Conservation (phyloP, 2,888 invertebrate genomes). For the Shargacucullia verbasci region DNA sequence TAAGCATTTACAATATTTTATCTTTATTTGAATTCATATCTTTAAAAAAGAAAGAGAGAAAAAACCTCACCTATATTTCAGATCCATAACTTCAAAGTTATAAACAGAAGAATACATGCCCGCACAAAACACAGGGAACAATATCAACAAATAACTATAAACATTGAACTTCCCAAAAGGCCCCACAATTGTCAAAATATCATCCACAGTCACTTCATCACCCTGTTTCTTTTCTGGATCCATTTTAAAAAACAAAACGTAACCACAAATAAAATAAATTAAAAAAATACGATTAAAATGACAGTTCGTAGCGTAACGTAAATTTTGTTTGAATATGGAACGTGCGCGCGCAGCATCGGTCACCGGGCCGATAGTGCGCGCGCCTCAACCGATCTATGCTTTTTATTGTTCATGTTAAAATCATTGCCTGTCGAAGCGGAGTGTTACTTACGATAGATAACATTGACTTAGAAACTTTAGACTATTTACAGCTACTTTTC, state of each 20-base stretch:
- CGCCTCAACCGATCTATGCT: slow-evolving; percentile 63
- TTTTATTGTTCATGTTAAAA: slow-evolving; percentile 79
- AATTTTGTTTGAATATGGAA: slow-evolving; percentile 57
- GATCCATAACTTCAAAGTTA: slow-evolving; percentile 84
- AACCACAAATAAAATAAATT: slow-evolving; percentile 30
- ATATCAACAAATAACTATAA: slow-evolving; percentile 75
- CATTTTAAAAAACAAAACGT: slow-evolving; percentile 67
- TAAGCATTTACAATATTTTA: no score
- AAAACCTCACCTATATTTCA: slow-evolving; percentile 77
- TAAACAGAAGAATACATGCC: slow-evolving; percentile 85
- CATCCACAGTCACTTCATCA: slow-evolving; percentile 80
- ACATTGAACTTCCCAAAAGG: slow-evolving; percentile 83
- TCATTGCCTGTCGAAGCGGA: slow-evolving; percentile 57
- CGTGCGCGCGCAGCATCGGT: slow-evolving; percentile 65
- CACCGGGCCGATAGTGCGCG: slow-evolving; percentile 73
- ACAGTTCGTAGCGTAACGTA: slow-evolving; percentile 51
- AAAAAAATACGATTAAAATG: slow-evolving; percentile 27
- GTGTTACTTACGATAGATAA: slow-evolving; percentile 57
- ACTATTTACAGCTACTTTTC: slow-evolving; percentile 31
- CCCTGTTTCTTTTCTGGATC: slow-evolving; percentile 78
- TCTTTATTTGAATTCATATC: no score
- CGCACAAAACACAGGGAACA: slow-evolving; percentile 81
- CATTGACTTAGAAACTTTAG: slow-evolving; percentile 30
- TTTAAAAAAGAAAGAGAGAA: background rate
- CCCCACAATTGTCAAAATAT: slow-evolving; percentile 78